Percentiles rank a stretch among this genome's conserved stretches.
Conservation (phyloP, 2,113 vertebrate genomes). For the Podiceps cristatus region DNA sequence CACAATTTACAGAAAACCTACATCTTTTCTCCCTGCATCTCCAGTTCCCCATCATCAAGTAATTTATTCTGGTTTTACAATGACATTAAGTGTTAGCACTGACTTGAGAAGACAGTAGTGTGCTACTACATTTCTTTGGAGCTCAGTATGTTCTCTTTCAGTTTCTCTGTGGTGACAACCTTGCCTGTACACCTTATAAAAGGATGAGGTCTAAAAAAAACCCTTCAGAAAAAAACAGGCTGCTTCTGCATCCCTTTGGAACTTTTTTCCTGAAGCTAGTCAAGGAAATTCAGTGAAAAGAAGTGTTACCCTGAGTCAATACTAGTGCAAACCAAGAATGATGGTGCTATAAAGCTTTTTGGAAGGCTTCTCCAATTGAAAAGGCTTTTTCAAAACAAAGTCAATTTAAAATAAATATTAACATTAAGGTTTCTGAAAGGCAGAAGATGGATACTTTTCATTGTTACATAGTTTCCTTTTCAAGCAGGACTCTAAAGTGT, state of each 20-base stretch:
- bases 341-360: neutral
- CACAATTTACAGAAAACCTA: neutral
- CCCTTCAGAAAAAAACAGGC: neutral
- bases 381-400: neutral
- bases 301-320: neutral
- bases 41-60: neutral
- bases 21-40: neutral
- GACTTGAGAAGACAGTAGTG: neutral
- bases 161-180: neutral
- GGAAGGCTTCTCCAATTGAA: neutral
- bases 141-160: rapidly evolving
- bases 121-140: rapidly evolving
- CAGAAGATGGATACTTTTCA: neutral
- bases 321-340: neutral
- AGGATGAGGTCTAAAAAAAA: neutral
- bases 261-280: neutral
- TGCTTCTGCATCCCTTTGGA: neutral
- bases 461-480: neutral
- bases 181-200: rapidly evolving
- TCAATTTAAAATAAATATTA: neutral
- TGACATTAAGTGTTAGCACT: neutral
- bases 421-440: neutral
- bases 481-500: neutral
- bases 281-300: neutral
- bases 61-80: neutral